Evolutionary conservation across 2,797 vertebrate genomes (phyloP).

Genomic region (Hephaestus fuliginosus): DNA sequence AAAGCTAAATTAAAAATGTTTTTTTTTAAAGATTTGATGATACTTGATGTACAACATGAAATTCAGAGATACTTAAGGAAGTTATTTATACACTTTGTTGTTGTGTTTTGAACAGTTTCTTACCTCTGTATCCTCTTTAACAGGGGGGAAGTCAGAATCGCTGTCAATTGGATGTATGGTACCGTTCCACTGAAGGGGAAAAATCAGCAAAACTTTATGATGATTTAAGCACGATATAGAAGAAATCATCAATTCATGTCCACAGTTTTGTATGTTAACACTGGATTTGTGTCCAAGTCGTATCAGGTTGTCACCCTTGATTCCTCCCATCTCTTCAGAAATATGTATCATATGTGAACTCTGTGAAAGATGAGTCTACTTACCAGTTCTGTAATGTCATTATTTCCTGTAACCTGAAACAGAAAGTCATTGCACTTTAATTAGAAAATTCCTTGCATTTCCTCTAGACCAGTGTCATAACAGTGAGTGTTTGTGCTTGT

Average conservation of each 20-base stretch:
- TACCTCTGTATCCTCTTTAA: neutral
- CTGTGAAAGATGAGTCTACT: neutral
- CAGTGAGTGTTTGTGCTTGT: neutral
- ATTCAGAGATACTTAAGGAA: neutral
- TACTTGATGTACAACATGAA: neutral
- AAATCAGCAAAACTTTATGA: too few species aligned
- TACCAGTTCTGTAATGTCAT: neutral
- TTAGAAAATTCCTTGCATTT: neutral
- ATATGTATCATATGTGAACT: neutral
- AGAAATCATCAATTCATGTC: neutral
- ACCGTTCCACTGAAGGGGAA: neutral
- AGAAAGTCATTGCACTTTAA: neutral
- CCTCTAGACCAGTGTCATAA: neutral
- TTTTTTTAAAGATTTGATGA: neutral
- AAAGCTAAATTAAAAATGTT: too few species aligned
- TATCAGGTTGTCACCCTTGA: neutral
- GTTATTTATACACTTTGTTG: neutral
- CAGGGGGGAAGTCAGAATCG: fast-evolving
- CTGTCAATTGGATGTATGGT: fast-evolving
- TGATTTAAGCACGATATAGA: neutral
- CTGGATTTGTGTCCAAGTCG: neutral
- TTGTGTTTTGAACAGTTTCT: conserved; percentile 3
- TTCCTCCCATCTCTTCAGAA: neutral
- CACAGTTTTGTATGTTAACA: neutral
- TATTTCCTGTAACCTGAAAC: neutral